Base-by-base conservation (phyloP, 2,888 invertebrate species). In the Smittia sp. region DNA sequence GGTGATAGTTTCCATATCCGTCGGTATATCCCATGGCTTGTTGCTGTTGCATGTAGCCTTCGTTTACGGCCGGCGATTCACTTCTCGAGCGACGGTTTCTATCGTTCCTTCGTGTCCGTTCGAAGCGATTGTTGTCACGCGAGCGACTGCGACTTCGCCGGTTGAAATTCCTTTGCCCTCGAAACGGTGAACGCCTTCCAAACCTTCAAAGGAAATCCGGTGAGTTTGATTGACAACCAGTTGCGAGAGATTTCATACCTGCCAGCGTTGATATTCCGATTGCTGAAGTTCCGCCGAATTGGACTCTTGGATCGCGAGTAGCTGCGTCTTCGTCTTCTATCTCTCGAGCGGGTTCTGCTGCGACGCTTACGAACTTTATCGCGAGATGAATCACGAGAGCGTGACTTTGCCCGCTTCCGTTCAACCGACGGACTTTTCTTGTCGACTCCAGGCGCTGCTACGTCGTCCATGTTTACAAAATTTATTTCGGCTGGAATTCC, bases 121-220 rank as follows among this genome's bases (percentile, higher is more conserved):
- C 68, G 9, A 46, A 68, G n/a, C 72, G 58, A 15, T 65, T 65
- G n/a, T 65, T 65, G 18, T 25, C 27, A 11, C 73, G 22, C 1
- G 65, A 73, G 1, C 32, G 38, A n/a, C 73, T 73, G 1, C 65
- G 24, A 22, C 39, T 67, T 20, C 41, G 46, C 9, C 63, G 46
- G 65, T 73, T 39, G n/a, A 25, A 25, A 22, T 46, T 68, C 27
- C 69, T 7, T 9, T 39, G 39, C 1, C 41, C 41, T 27, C 69
- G n/a, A 32, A 54, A 52, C 13, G 65, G 65, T 22, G 58, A 72
- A 4, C 72, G 58, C 3, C 72, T 20, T 9, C 13, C 20, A 20
- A 62, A 72, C 20, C 72, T 72, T 1, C 1, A 27, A 69, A 13
- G 1, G 18, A 1, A 18, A 67, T 67, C 22, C 6, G n/a, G 24